Percentiles rank a stretch among this genome's conserved stretches.
phyloP scores from a whole-genome alignment of 2,888 invertebrate species.

The Agonum fuliginosum region DNA sequence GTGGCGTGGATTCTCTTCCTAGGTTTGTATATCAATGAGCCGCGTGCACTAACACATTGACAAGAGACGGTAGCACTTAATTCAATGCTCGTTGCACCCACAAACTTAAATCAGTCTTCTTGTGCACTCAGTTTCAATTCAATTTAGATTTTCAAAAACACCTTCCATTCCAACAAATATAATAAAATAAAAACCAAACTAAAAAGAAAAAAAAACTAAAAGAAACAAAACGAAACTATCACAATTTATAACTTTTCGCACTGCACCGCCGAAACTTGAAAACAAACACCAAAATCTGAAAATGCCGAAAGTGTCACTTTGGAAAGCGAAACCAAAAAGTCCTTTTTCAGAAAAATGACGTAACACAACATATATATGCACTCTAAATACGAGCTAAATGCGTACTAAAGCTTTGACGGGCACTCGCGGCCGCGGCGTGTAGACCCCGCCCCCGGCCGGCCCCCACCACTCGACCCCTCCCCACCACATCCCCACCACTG shows the following conservation, averaged over 20 bases:
- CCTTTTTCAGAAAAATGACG: slow-evolving; percentile 73
- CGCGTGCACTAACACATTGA: slow-evolving; percentile 41
- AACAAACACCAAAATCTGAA: slow-evolving; percentile 65
- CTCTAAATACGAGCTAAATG: slow-evolving; percentile 73
- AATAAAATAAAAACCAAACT: slow-evolving; percentile 64
- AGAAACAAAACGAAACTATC: slow-evolving; percentile 61
- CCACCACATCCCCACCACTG: slow-evolving; percentile 64
- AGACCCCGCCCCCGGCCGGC: slow-evolving; percentile 63
- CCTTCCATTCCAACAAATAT: slow-evolving; percentile 58
- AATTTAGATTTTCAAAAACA: slow-evolving; percentile 21
- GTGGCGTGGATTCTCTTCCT: not conserved
- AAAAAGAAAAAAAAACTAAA: slow-evolving; percentile 65
- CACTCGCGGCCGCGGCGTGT: slow-evolving; percentile 71
- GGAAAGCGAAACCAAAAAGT: slow-evolving; percentile 73
- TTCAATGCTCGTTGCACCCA: slow-evolving; percentile 50
- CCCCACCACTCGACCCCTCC: slow-evolving; percentile 66
- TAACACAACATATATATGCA: slow-evolving; percentile 73
- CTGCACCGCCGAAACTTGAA: slow-evolving; percentile 51
- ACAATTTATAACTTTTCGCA: slow-evolving; percentile 54
- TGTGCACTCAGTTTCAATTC: slow-evolving; percentile 42
- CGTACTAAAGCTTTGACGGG: slow-evolving; percentile 71
- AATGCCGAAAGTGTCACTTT: slow-evolving; percentile 72
- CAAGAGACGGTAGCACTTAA: slow-evolving; percentile 20
- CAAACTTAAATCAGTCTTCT: slow-evolving; percentile 48
- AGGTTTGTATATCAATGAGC: slow-evolving; percentile 34